Percentiles rank a stretch among this genome's conserved stretches.
These are phyloP conservation scores for Equus quagga DNA, from an alignment of 2,113 vertebrate species.

Conservation along the genomic window DNA sequence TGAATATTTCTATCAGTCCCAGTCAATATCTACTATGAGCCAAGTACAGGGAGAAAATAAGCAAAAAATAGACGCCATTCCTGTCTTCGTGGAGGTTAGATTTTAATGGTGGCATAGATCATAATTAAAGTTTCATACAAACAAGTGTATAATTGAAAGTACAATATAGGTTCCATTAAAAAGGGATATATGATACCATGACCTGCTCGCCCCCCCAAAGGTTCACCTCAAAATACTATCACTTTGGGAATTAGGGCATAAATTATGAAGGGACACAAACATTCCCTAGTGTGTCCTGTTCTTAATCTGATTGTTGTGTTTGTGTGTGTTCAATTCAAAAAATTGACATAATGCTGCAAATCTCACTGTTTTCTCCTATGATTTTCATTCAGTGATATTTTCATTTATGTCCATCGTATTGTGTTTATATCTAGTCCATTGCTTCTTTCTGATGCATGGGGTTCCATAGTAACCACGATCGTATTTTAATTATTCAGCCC, in stretches of 20 bases:
- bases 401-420: not conserved
- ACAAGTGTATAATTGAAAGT: not conserved
- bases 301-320: not conserved
- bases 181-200: not conserved
- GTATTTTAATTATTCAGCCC: not conserved
- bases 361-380: not conserved
- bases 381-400: not conserved
- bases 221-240: not conserved
- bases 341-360: not conserved
- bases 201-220: not conserved
- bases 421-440: not conserved
- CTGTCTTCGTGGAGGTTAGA: not conserved
- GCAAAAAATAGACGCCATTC: not conserved
- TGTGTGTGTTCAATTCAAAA: not conserved
- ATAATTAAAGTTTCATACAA: not conserved
- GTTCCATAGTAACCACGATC: not conserved
- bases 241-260: not conserved
- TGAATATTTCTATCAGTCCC: not conserved
- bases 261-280: not conserved
- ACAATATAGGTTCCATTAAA: not conserved
- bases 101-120: not conserved
- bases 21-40: not conserved
- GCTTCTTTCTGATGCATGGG: not conserved
- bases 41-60: not conserved
- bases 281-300: not conserved